A percentile compares a stretch with the other conserved stretches of the same genome.
Conservation (phyloP, 2,113 vertebrate species). For the Datnioides undecimradiatus region DNA sequence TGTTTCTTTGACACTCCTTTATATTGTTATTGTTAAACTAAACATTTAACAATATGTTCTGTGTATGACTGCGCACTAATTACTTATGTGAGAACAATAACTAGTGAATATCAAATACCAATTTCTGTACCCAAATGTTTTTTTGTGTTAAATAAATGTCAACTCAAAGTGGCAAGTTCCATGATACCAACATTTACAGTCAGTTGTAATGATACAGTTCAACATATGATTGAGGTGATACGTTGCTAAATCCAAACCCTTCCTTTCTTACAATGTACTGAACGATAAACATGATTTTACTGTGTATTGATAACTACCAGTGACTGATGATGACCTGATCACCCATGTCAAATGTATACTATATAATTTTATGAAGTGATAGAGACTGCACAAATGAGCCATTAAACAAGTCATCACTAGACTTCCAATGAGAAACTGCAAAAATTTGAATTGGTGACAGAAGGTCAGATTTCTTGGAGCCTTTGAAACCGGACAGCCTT, state of each 20-base stretch:
- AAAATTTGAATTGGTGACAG: neutral
- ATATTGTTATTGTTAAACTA: neutral
- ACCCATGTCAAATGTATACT: neutral
- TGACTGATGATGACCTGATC: neutral
- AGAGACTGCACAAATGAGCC: neutral
- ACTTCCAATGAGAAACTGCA: neutral
- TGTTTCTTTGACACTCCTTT: neutral
- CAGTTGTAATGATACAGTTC: neutral
- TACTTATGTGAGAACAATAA: neutral
- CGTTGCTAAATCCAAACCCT: neutral
- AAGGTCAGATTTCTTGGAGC: neutral
- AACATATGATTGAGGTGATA: neutral
- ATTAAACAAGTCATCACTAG: neutral
- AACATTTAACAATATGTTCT: neutral
- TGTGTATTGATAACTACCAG: neutral
- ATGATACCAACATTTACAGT: neutral
- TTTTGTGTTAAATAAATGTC: neutral
- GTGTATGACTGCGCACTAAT: neutral
- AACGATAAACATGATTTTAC: neutral
- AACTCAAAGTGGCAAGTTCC: neutral
- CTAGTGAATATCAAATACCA: neutral
- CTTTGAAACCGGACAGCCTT: neutral
- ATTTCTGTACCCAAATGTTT: neutral
- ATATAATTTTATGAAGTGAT: neutral
- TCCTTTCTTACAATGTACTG: neutral